A percentile compares a stretch with the other conserved stretches of the same genome.
These are phyloP conservation scores for Bostrychus sinensis DNA, from an alignment of 2,113 vertebrate species.

Conservation along the genomic window DNA sequence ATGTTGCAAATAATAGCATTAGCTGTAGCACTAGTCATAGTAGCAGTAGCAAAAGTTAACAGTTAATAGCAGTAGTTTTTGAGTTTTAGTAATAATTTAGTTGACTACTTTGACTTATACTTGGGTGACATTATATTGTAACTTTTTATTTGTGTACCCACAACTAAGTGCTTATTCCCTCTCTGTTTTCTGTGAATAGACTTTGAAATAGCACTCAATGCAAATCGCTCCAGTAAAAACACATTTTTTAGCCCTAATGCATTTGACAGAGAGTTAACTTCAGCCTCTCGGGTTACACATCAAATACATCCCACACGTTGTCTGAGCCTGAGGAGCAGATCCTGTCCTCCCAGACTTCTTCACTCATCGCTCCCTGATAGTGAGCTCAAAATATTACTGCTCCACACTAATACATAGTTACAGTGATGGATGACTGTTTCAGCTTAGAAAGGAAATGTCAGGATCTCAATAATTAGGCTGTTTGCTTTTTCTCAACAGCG, in stretches of 20 bases:
- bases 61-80: too few relatives aligned
- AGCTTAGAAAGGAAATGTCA: conserved; percentile 70
- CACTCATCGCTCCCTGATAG: conserved; percentile 39
- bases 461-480: conserved; percentile 79
- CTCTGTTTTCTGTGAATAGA: conserved; percentile 2
- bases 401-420: conserved; percentile 76
- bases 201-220: conserved; percentile 19
- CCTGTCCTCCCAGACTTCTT: conserved; percentile 33
- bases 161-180: too few relatives aligned
- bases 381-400: conserved; percentile 48
- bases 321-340: conserved; percentile 31
- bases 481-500: conserved; percentile 61
- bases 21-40: too few relatives aligned
- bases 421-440: conserved; percentile 76
- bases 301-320: too few relatives aligned
- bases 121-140: too few relatives aligned
- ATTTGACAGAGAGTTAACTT: conserved; percentile 39
- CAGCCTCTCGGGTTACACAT: too few relatives aligned
- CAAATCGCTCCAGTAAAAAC: conserved; percentile 24
- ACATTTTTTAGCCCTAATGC: conserved; percentile 28
- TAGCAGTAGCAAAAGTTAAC: too few relatives aligned
- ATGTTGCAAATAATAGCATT: too few relatives aligned
- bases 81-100: too few relatives aligned
- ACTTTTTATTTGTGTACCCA: too few relatives aligned
- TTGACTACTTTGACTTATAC: too few relatives aligned